Percentiles rank a stretch among this genome's conserved stretches.
These are phyloP conservation scores for Ibidorhyncha struthersii DNA, from an alignment of 2,113 vertebrate species.

Conservation along the genomic window DNA sequence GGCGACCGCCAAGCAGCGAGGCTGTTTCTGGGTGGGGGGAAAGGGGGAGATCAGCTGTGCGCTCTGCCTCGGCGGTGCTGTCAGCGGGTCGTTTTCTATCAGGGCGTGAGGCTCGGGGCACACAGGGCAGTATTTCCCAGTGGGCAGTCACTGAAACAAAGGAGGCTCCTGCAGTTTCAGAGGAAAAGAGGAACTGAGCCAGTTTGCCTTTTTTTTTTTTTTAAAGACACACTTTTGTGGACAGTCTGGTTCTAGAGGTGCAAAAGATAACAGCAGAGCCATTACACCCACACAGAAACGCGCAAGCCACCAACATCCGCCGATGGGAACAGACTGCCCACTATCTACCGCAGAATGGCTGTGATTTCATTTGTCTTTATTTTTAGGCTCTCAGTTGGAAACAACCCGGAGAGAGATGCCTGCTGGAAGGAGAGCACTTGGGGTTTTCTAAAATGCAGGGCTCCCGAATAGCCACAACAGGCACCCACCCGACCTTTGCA, in stretches of 20 bases:
- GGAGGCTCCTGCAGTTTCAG: not conserved
- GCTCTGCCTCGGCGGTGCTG: not conserved
- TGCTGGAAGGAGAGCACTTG: not conserved
- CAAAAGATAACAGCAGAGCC: not conserved
- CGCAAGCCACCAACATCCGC: not conserved
- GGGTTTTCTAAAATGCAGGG: not conserved
- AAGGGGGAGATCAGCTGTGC: not conserved
- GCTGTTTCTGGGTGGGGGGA: not conserved
- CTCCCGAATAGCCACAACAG: not conserved
- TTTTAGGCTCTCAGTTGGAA: not conserved
- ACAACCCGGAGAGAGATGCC: accelerated
- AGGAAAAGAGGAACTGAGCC: not conserved
- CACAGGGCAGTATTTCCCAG: not conserved
- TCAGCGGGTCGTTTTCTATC: not conserved
- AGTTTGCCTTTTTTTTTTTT: not conserved
- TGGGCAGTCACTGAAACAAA: not conserved
- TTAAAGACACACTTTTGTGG: not conserved
- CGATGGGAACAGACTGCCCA: not conserved
- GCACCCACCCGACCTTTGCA: not conserved
- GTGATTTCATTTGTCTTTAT: not conserved
- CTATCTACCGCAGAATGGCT: accelerated
- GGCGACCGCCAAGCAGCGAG: not conserved
- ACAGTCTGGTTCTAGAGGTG: not conserved
- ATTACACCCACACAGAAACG: not conserved
- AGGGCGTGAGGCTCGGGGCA: not conserved